A percentile compares a stretch with the other conserved stretches of the same genome.
Conservation (phyloP, 2,113 vertebrate genomes). For the Telmatochromis sp. region DNA sequence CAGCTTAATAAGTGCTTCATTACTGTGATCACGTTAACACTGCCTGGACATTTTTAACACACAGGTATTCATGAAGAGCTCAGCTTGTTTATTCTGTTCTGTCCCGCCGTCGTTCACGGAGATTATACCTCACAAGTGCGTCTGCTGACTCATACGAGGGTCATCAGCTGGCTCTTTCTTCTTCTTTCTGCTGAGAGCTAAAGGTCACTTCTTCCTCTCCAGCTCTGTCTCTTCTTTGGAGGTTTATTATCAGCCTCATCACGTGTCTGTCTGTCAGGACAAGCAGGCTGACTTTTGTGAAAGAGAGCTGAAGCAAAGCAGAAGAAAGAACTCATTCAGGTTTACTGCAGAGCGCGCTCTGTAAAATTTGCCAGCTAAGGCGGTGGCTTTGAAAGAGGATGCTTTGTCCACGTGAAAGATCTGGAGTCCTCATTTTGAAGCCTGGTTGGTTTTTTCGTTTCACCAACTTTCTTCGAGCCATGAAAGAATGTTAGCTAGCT, state of each 20-base stretch:
- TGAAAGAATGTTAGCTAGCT: background rate
- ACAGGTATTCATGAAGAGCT: background rate
- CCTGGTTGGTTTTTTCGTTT: rapidly evolving
- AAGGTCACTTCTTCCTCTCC: background rate
- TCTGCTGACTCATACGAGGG: background rate
- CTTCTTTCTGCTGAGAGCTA: rapidly evolving
- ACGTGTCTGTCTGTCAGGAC: background rate
- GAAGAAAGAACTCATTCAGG: background rate
- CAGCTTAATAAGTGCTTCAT: background rate
- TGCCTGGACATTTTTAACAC: background rate
- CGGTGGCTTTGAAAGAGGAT: background rate
- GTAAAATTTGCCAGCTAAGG: background rate
- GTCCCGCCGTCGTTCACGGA: background rate
- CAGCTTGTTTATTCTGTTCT: rapidly evolving
- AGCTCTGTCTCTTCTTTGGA: background rate
- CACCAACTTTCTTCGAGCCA: background rate
- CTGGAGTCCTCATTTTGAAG: background rate
- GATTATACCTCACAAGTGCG: background rate
- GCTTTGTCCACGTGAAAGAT: background rate
- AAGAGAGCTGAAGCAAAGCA: background rate
- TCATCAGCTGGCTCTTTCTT: background rate
- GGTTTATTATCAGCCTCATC: background rate
- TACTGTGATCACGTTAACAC: background rate
- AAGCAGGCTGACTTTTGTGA: background rate
- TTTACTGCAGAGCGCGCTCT: background rate